Conservation (phyloP, 1,140 invertebrate species). For the Eupeodes corollae region DNA sequence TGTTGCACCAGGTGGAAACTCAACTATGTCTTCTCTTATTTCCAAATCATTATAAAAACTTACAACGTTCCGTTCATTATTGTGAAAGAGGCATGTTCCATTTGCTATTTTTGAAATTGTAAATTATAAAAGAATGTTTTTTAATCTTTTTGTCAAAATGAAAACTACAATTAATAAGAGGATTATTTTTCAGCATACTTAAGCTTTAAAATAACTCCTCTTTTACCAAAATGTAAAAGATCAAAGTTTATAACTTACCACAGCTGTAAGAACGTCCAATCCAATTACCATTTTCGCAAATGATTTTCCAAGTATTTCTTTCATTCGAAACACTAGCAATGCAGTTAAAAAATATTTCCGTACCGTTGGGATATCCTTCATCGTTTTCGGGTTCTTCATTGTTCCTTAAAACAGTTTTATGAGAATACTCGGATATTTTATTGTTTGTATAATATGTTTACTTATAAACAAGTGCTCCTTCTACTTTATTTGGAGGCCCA, state of each 20-base stretch:
- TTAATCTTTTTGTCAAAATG: no score
- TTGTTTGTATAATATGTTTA: constrained; percentile 8
- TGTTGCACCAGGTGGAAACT: constrained; percentile 61
- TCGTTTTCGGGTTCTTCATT: constrained; percentile 34
- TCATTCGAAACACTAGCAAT: constrained; percentile 65
- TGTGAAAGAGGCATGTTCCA: constrained; percentile 60
- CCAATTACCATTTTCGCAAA: constrained; percentile 74
- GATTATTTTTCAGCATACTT: no score
- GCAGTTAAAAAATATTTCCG: constrained; percentile 70
- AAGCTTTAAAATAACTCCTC: background rate
- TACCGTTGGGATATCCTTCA: constrained; percentile 58
- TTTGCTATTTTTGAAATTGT: no score
- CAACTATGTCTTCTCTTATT: constrained; percentile 59
- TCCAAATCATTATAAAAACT: constrained; percentile 68
- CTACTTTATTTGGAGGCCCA: constrained; percentile 24
- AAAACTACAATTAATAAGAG: no score
- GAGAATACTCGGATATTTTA: background rate
- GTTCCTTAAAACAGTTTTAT: background rate
- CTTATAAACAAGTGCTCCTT: constrained; percentile 32
- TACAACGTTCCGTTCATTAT: constrained; percentile 64
- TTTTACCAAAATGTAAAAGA: no score
- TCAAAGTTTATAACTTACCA: constrained; percentile 39
- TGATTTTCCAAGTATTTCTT: constrained; percentile 68
- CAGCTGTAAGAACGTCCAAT: constrained; percentile 63
- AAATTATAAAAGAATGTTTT: no score